Conservation (phyloP, 2,113 vertebrate species). For the Neopipo cinnamomea region DNA sequence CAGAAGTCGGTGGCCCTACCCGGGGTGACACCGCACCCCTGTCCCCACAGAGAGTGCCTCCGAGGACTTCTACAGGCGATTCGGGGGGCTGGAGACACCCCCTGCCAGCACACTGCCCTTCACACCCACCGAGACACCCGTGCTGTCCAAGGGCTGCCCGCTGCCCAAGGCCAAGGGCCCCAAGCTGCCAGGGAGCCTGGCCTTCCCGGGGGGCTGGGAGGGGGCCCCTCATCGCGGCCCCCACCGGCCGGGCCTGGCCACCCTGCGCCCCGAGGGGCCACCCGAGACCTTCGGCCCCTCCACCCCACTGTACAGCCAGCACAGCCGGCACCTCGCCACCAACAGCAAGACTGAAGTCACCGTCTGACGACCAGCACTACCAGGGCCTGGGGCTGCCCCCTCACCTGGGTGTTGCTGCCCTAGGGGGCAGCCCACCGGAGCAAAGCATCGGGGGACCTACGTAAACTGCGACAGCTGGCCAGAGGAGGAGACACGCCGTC, state of each 20-base stretch:
- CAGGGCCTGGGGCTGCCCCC: neutral
- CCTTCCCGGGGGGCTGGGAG: slow-evolving; percentile 81
- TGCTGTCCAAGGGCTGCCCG: slow-evolving; percentile 77
- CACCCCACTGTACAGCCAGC: slow-evolving; percentile 61
- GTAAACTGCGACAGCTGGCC: accelerated
- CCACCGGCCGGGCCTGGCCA: slow-evolving; percentile 56
- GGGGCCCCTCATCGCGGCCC: slow-evolving; percentile 70
- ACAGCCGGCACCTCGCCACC: slow-evolving; percentile 80
- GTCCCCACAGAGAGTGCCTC: slow-evolving; percentile 73
- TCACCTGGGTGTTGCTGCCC: accelerated
- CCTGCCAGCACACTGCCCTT: slow-evolving; percentile 71
- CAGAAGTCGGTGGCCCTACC: neutral
- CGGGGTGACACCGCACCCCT: neutral
- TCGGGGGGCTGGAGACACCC: slow-evolving; percentile 76
- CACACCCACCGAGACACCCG: slow-evolving; percentile 78
- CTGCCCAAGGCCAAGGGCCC: slow-evolving; percentile 81
- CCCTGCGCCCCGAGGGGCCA: slow-evolving; percentile 84
- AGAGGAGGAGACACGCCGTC: accelerated
- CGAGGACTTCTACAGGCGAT: slow-evolving; percentile 86
- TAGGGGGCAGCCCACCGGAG: accelerated
- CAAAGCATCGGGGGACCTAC: neutral
- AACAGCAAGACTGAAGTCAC: slow-evolving; percentile 98
- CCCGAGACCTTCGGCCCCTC: slow-evolving; percentile 82
- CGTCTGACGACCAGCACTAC: slow-evolving; percentile 71
- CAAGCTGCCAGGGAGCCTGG: slow-evolving; percentile 71